These are phyloP conservation scores for Chiloscyllium punctatum DNA, from an alignment of 2,797 vertebrate genomes.

Conservation along the genomic window DNA sequence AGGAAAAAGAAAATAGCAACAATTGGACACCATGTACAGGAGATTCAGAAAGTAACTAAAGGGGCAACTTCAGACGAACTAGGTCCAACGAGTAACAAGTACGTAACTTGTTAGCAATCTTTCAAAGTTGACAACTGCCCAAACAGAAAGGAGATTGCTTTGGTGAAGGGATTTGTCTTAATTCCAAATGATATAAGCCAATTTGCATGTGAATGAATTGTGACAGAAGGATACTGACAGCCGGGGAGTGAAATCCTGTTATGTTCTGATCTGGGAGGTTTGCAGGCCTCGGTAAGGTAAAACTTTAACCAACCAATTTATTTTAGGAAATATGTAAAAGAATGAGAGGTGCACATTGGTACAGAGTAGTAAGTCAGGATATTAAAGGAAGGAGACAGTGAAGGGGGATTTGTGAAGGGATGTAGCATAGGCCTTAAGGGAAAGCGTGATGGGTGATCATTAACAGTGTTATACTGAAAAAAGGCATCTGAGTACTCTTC, in stretches of 20 bases:
- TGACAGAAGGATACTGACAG: neutral
- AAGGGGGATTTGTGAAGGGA: neutral
- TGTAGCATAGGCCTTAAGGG: neutral
- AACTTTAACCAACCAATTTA: neutral
- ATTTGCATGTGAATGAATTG: neutral
- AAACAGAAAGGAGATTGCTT: neutral
- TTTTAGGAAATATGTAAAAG: neutral
- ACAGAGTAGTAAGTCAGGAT: neutral
- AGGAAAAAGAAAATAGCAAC: neutral
- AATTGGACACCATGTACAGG: neutral
- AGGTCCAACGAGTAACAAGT: neutral
- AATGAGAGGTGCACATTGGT: neutral
- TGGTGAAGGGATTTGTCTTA: neutral
- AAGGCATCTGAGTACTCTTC: neutral
- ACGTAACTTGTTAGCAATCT: neutral
- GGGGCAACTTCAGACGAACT: neutral
- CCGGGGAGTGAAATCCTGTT: neutral
- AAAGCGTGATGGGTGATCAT: neutral
- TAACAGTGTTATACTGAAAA: neutral
- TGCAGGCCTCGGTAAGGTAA: neutral
- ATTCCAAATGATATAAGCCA: neutral
- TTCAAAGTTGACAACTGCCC: neutral
- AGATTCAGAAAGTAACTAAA: neutral
- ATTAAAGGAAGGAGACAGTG: neutral
- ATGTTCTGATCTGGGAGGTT: neutral